These are phyloP conservation scores for Lates calcarifer DNA, from an alignment of 2,113 vertebrate genomes.

Conservation along the genomic window DNA sequence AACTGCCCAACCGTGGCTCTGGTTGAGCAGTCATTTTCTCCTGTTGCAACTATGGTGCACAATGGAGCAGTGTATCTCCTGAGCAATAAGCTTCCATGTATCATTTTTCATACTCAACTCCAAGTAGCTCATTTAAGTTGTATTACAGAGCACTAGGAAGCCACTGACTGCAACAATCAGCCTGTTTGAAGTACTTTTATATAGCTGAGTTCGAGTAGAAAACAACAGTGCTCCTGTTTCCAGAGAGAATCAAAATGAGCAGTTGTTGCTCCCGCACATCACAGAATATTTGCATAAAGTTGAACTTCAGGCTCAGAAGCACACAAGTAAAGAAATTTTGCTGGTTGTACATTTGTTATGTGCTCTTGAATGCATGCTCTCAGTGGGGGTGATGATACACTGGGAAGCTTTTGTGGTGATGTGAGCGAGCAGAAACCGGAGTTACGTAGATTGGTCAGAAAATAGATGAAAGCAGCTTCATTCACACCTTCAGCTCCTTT, in stretches of 20 bases:
- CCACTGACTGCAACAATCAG: not conserved
- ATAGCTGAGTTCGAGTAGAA: not conserved
- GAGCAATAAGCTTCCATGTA: conserved; percentile 13
- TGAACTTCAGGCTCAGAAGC: not conserved
- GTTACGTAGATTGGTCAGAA: not conserved
- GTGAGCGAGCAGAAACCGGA: not conserved
- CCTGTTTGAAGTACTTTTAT: not conserved
- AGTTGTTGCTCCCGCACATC: not conserved
- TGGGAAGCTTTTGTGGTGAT: not conserved
- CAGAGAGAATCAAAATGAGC: not conserved
- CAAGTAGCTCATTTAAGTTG: not conserved
- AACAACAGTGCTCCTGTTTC: not conserved
- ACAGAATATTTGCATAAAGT: not conserved
- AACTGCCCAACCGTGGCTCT: conserved; percentile 5
- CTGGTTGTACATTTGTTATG: not conserved
- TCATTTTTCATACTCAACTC: not conserved
- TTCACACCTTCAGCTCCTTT: not conserved
- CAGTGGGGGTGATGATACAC: not conserved
- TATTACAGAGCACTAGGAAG: not conserved
- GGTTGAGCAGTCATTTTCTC: conserved; percentile 14
- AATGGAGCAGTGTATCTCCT: conserved; percentile 1
- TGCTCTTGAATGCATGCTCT: not conserved
- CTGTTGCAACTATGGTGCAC: conserved; percentile 6
- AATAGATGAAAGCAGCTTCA: not conserved
- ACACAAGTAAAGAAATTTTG: not conserved